Base-by-base conservation (phyloP, 1,140 invertebrate species). In the Pinna nobilis region DNA sequence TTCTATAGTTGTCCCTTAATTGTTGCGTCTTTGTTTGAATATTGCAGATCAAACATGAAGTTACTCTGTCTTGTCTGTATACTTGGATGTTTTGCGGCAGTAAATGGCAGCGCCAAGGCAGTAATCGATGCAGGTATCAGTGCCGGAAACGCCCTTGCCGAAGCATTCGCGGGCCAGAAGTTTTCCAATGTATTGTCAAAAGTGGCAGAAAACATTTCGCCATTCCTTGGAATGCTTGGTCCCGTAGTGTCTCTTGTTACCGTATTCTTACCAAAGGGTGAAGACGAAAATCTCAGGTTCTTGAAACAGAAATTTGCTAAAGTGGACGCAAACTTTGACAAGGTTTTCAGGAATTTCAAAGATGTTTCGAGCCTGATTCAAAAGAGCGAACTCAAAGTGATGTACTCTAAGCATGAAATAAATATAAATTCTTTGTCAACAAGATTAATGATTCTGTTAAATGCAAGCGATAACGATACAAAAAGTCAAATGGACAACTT, bases 321-420 rank as follows among this genome's bases (percentile, higher is more conserved):
- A 23, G 41, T 63, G 41, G 60, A 63, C 33, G 37, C 60, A 4
- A 63, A 63, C 23, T 63, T 63, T n/a, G 39, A 41, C 28, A 41
- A 63, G 28, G 37, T 63, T 20, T 37, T 41, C 20, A 47, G 32
- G 7, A 37, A 23, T 11, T 63, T 63, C 15, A 30, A n/a, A 44
- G 60, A 63, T 9, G 41, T 63, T 47, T 15, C 7, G 47, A 63
- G 47, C 32, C 41, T 63, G 4, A 63, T 63, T 13, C 37, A 28
- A 28, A 3, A 20, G 47, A 63, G 28, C 9, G 37, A 18, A 15
- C 13, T 63, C 7, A 63, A 44, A 28, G 23, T 18, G 25, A 37
- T 44, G 32, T 63, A 41, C 47, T 23, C 23, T 2, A 25, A 25
- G 18, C 15, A 41, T 28, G 60, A 63, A 63, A 23, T 25, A 44